Evolutionary conservation across 2,888 invertebrate species (phyloP).

Genomic region (Hypomecis atomaria): DNA sequence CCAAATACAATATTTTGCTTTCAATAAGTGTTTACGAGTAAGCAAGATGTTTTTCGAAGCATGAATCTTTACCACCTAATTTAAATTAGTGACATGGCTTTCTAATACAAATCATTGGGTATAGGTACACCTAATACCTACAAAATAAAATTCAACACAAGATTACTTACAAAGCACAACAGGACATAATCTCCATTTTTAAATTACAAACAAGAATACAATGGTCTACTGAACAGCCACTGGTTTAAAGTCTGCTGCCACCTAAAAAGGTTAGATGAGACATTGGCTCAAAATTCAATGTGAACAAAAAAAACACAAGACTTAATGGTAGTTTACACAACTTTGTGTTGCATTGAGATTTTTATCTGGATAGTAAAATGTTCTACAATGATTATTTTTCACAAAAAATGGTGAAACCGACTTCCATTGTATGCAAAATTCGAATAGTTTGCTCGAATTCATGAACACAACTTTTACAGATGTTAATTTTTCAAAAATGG

Average conservation of each 20-base stretch:
- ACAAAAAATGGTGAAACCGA: too few relatives aligned
- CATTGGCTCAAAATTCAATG: background rate
- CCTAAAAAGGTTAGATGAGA: background rate
- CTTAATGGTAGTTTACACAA: too few relatives aligned
- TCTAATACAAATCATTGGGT: constrained; percentile 16
- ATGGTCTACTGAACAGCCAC: constrained; percentile 30
- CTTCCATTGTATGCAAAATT: too few relatives aligned
- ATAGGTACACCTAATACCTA: constrained; percentile 28
- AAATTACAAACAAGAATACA: constrained; percentile 23
- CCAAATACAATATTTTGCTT: background rate
- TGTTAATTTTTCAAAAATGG: too few relatives aligned
- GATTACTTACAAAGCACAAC: constrained; percentile 29
- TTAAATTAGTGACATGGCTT: constrained; percentile 22
- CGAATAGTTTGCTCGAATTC: too few relatives aligned
- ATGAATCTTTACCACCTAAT: background rate
- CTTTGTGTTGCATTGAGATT: too few relatives aligned
- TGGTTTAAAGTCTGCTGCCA: constrained; percentile 16
- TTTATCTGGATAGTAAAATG: too few relatives aligned
- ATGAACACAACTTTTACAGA: too few relatives aligned
- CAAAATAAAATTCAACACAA: constrained; percentile 24
- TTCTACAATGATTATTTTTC: too few relatives aligned
- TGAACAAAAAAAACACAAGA: too few relatives aligned
- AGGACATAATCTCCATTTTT: constrained; percentile 37
- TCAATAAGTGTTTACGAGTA: background rate
- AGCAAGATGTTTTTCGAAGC: background rate